These are phyloP conservation scores for Hirtodrosophila histrioides DNA, from an alignment of 2,888 invertebrate species.

Conservation along the genomic window DNA sequence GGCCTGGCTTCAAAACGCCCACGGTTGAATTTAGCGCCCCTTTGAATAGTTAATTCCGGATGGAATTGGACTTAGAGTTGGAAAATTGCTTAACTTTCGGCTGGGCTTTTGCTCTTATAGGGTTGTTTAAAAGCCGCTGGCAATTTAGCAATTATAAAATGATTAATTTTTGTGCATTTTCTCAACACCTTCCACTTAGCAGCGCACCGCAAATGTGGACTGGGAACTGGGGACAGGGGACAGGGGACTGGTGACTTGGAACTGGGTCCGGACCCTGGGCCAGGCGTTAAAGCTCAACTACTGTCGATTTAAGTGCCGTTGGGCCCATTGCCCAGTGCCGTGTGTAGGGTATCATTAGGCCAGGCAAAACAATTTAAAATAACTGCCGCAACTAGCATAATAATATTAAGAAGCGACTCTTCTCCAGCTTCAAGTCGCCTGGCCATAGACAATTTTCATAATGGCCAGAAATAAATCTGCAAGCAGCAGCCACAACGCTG, in stretches of 20 bases:
- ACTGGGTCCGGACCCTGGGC: conserved; percentile 24
- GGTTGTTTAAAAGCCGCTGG: conserved; percentile 29
- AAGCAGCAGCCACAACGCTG: conserved; percentile 32
- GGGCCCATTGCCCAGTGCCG: conserved; percentile 33
- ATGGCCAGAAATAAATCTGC: conserved; percentile 78
- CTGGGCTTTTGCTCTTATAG: background rate
- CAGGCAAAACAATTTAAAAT: conserved; percentile 77
- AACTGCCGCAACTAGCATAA: conserved; percentile 77
- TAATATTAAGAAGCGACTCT: conserved; percentile 66
- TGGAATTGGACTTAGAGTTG: background rate
- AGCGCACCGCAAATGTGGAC: conserved; percentile 9
- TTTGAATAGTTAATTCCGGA: conserved; percentile 12
- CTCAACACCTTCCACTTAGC: conserved; percentile 78
- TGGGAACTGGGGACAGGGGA: background rate
- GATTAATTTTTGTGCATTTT: conserved; percentile 80
- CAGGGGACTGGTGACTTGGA: background rate
- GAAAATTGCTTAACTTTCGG: conserved; percentile 19
- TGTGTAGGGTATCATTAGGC: conserved; percentile 76
- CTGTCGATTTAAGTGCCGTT: conserved; percentile 78
- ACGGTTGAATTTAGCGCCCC: conserved; percentile 15
- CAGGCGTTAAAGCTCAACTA: conserved; percentile 72
- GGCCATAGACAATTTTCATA: conserved; percentile 75
- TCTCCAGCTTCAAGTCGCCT: conserved; percentile 1
- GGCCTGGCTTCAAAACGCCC: conserved; percentile 1
- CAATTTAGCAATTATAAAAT: conserved; percentile 82